Evolutionary conservation across 2,888 invertebrate genomes (phyloP), one percentile per base, ranked within the genome.

Genomic region (Seira musarum): DNA sequence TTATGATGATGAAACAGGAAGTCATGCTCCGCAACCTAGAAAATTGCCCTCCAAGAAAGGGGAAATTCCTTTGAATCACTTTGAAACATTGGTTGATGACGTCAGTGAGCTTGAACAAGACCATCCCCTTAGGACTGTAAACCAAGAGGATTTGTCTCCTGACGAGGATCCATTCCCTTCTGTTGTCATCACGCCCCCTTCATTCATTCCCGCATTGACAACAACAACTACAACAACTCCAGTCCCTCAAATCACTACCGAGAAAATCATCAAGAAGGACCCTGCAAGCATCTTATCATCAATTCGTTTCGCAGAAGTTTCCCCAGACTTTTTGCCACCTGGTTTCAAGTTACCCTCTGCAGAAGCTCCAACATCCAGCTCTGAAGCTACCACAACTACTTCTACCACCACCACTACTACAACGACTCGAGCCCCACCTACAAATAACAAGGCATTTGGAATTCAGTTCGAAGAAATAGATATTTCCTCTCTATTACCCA

Each of bases 281-380:
- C 72, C 76, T 22, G 17, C 63, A 92, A 74, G 93, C 93, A 88
- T 93, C 93, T 87, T 91, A 92, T 72, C 92, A 90, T 17, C 90
- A 91, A 81, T 88, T 90, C 35, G 89, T 81, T 19, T 82, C 68
- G 78, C 81, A 40, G 80, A 83, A 19, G 63, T 78, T 10, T 79
- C 78, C 30, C 78, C 81, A 17, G 24, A 78, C 75, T 83, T 82
- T 49, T 72, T 82, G n/a, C 84, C 82, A 13, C 79, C 82, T 64
- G 81, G 77, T 19, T 82, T 80, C 60, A 83, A 80, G 57, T 63
- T 80, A 10, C 74, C 76, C 6, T 35, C 73, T 0, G 30, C 81
- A 10, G 74, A 75, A 57, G 21, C 64, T 24, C 57, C 46, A 24
- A 17, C 30, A 49, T 46, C 73, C 1, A 80, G 71, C 63, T 75